Evolutionary conservation across 2,113 vertebrate genomes (phyloP).

Genomic region (Thomomys bottae): DNA sequence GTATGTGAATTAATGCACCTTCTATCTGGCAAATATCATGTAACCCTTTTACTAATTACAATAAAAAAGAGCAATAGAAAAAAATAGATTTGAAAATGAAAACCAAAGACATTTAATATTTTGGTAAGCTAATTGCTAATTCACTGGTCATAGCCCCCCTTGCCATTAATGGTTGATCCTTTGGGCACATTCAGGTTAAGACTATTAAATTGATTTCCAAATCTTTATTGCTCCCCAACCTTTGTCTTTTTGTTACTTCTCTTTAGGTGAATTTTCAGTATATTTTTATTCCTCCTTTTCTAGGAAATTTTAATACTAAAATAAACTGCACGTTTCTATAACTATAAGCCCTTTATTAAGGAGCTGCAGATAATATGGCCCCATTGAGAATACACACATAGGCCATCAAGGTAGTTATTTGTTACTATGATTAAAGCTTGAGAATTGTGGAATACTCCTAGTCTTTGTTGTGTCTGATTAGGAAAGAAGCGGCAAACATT

Average conservation of each 20-base stretch:
- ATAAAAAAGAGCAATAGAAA: no score
- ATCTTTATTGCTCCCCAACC: background rate
- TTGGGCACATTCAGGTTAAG: background rate
- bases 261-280: background rate
- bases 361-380: background rate
- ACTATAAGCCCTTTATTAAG: background rate
- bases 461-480: background rate
- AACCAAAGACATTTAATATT: background rate
- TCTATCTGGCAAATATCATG: no score
- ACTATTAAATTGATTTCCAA: background rate
- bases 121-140: constrained; percentile 32
- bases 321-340: background rate
- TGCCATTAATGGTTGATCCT: background rate
- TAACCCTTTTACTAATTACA: no score
- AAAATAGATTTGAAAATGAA: background rate
- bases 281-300: no score
- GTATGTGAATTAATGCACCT: no score
- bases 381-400: background rate
- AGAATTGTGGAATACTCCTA: constrained; percentile 1
- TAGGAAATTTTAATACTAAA: background rate
- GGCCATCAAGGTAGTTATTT: background rate
- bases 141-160: background rate
- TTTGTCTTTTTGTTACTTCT: constrained; percentile 13
- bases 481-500: background rate
- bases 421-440: background rate